Conservation (phyloP, 1,140 invertebrate species). For the Ips typographus region DNA sequence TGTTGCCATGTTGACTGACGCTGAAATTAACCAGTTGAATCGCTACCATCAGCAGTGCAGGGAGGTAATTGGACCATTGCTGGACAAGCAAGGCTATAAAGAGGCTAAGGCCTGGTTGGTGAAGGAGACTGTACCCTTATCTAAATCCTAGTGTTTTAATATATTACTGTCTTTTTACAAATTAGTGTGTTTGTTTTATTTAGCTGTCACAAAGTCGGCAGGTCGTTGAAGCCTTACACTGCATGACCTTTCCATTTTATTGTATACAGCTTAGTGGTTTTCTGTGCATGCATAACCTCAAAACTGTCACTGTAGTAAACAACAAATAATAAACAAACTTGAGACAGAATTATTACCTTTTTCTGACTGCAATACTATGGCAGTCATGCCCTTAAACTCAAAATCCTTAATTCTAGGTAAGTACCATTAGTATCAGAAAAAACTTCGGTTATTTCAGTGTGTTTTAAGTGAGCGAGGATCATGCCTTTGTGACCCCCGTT, state of each 20-base stretch:
- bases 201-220: too few species aligned
- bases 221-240: too few species aligned
- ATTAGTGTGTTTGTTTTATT: too few species aligned
- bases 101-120: slow-evolving; percentile 75
- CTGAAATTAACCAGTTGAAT: slow-evolving; percentile 79
- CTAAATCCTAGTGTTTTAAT: slow-evolving; percentile 9
- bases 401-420: neutral
- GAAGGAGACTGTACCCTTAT: slow-evolving; percentile 66
- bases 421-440: neutral
- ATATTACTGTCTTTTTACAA: too few species aligned
- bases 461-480: slow-evolving; percentile 50
- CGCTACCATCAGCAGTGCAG: slow-evolving; percentile 74
- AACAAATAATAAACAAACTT: too few species aligned
- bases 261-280: too few species aligned
- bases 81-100: slow-evolving; percentile 62
- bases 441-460: neutral
- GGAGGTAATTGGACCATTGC: slow-evolving; percentile 68
- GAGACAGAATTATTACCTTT: too few species aligned
- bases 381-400: neutral
- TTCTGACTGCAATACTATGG: neutral
- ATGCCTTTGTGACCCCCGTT: slow-evolving; percentile 66
- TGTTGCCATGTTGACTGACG: slow-evolving; percentile 71
- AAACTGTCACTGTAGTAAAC: too few species aligned
- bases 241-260: too few species aligned
- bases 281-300: too few species aligned